These are phyloP conservation scores for Lonchura striata DNA, from an alignment of 2,113 vertebrate genomes.

Conservation along the genomic window DNA sequence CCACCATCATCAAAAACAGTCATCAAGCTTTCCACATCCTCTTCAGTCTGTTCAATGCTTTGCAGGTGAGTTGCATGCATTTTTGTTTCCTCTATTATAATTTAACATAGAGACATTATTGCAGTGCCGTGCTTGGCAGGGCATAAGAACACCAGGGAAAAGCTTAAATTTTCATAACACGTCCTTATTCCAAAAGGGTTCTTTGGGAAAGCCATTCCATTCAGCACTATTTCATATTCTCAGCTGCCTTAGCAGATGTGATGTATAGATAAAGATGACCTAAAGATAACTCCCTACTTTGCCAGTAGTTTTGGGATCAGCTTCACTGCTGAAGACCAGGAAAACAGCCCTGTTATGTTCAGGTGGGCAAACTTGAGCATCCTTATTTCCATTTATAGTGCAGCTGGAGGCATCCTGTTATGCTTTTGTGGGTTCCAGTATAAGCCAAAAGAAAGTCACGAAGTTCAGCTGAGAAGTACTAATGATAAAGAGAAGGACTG, in stretches of 20 bases:
- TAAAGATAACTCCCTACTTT: background rate
- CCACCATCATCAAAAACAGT: background rate
- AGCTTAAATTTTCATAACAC: background rate
- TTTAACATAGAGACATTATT: background rate
- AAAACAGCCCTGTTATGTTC: background rate
- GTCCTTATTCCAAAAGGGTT: background rate
- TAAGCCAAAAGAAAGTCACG: background rate
- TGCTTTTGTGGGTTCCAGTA: background rate
- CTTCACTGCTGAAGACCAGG: background rate
- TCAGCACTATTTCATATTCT: background rate
- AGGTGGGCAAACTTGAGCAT: background rate
- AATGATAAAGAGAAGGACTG: background rate
- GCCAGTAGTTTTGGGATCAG: background rate
- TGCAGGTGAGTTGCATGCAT: constrained; percentile 69
- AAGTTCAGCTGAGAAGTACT: background rate
- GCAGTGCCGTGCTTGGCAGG: background rate
- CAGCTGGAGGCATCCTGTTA: background rate
- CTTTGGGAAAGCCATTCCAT: background rate
- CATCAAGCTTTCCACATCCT: constrained; percentile 59
- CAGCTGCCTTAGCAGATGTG: background rate
- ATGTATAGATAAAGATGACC: background rate
- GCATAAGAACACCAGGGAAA: background rate
- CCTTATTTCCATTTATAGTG: background rate
- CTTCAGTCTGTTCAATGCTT: constrained; percentile 73
- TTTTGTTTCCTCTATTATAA: background rate